These are phyloP conservation scores for Rhynchomys soricoides DNA, from an alignment of 2,113 vertebrate genomes.

Conservation along the genomic window DNA sequence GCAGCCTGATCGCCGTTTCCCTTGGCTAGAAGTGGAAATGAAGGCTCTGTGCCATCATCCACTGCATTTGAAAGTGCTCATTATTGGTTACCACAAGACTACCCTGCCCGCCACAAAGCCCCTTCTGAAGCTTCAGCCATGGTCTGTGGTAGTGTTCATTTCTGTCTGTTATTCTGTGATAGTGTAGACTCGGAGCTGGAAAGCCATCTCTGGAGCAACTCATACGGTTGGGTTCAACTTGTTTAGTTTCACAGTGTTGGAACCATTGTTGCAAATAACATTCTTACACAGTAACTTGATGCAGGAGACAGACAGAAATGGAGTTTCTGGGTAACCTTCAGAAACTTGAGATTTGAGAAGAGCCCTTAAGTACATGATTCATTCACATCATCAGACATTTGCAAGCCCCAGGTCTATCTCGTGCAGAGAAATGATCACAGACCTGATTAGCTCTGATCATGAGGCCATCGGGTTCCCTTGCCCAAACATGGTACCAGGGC, in stretches of 20 bases:
- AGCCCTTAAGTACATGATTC: background rate
- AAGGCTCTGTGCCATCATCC: conserved; percentile 15
- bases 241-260: background rate
- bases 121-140: background rate
- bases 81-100: background rate
- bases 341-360: conserved; percentile 33
- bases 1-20: conserved; percentile 66
- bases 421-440: background rate
- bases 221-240: background rate
- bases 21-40: conserved; percentile 55
- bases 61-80: background rate
- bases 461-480: background rate
- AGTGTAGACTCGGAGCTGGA: background rate
- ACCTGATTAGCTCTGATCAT: background rate
- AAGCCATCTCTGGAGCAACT: background rate
- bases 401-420: background rate
- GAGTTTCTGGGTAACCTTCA: conserved; percentile 12
- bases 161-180: background rate
- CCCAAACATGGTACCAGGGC: background rate
- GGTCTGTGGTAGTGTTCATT: background rate
- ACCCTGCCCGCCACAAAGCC: background rate
- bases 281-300: background rate
- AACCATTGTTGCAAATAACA: background rate
- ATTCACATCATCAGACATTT: background rate
- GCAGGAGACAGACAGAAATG: conserved; percentile 15